These are phyloP conservation scores for Zoanthus sansibaricus DNA, from an alignment of 92 coral and sea anemone genomes.

Conservation along the genomic window DNA sequence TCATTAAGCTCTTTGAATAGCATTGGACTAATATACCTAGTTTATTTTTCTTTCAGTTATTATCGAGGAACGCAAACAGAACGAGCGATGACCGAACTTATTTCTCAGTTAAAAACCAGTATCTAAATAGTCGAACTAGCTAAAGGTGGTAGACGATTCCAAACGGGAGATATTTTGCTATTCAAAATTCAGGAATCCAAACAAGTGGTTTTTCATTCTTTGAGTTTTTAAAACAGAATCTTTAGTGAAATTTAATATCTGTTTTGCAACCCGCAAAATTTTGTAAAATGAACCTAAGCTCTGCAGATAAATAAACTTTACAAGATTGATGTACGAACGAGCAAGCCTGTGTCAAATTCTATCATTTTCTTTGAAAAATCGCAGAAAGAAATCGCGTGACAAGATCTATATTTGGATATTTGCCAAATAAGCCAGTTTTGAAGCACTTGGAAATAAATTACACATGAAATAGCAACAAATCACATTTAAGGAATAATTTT, in stretches of 20 bases:
- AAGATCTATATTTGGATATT: background rate
- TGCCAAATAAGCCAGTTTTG: background rate
- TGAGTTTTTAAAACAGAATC: background rate
- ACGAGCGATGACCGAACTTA: too few species aligned
- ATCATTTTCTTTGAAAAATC: background rate
- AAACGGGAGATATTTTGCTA: too few species aligned
- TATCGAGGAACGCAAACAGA: background rate
- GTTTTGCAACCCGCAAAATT: too few species aligned
- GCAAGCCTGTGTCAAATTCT: background rate
- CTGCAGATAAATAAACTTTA: too few species aligned
- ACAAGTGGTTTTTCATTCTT: background rate
- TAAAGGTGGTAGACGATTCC: too few species aligned
- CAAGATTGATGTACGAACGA: background rate
- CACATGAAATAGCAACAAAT: too few species aligned
- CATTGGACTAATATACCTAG: background rate
- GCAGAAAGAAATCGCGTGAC: background rate
- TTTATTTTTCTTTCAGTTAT: background rate
- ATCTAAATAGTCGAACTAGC: too few species aligned
- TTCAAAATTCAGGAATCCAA: background rate
- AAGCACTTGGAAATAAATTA: too few species aligned
- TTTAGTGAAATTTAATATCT: background rate
- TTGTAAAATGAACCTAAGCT: too few species aligned
- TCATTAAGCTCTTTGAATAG: background rate
- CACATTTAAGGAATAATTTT: too few species aligned
- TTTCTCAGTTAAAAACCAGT: too few species aligned